Conservation (phyloP, 2,888 invertebrate species). For the Cynaeus angustus region DNA sequence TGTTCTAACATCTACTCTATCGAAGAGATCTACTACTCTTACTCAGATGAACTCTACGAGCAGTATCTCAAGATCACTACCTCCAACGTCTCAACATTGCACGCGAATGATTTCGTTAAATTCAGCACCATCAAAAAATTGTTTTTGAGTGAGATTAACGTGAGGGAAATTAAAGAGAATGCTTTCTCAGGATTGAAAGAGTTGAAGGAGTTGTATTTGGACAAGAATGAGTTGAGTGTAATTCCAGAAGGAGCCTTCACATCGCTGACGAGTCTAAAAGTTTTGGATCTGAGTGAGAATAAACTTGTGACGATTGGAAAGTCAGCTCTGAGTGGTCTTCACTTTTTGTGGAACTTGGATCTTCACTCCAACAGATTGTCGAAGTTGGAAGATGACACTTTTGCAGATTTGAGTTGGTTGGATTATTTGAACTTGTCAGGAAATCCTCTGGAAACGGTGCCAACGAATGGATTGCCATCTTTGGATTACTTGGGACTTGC, state of each 20-base stretch:
- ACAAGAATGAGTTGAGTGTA: no score
- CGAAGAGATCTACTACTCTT: not conserved
- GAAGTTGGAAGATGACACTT: not conserved
- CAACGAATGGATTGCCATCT: not conserved
- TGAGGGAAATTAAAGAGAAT: no score
- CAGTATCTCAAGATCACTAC: not conserved
- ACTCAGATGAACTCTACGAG: not conserved
- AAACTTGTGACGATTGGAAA: constrained; percentile 1
- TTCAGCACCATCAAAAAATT: not conserved
- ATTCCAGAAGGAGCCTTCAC: no score
- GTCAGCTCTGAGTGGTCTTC: not conserved
- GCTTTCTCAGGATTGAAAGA: no score
- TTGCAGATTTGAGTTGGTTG: not conserved
- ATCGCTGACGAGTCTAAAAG: not conserved
- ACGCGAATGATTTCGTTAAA: not conserved
- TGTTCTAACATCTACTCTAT: not conserved
- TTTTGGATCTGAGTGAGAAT: constrained; percentile 12
- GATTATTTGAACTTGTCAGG: not conserved
- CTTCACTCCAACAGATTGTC: not conserved
- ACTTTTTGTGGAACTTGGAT: not conserved
- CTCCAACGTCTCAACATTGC: not conserved
- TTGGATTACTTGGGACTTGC: not conserved
- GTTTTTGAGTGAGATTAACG: not conserved
- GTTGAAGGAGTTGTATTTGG: no score
- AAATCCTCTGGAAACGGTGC: constrained; percentile 1